phyloP scores from a whole-genome alignment of 2,113 vertebrate species.

The Microtus richardsoni region DNA sequence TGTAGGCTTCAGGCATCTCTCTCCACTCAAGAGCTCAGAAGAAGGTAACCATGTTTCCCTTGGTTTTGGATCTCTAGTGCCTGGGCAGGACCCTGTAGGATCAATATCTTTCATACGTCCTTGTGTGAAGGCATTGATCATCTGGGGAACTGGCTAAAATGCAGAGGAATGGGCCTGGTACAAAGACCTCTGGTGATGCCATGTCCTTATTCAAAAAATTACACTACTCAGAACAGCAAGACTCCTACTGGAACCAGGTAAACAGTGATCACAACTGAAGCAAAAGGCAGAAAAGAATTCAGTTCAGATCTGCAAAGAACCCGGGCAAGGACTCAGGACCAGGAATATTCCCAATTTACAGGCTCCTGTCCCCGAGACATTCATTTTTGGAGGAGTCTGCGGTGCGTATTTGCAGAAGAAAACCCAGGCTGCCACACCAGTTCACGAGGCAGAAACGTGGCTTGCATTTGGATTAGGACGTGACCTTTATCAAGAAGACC shows the following conservation, averaged over 20 bases:
- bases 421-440: neutral
- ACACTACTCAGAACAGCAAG: neutral
- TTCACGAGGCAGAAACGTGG: neutral
- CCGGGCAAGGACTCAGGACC: neutral
- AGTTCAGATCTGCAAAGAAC: neutral
- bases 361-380: neutral
- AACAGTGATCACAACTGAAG: neutral
- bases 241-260: neutral
- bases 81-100: neutral
- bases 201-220: neutral
- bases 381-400: neutral
- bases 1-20: neutral
- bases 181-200: neutral
- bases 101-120: neutral
- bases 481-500: constrained; percentile 15
- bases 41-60: neutral
- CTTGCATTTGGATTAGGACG: neutral
- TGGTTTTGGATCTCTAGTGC: neutral
- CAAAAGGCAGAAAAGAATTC: neutral
- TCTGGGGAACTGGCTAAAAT: neutral
- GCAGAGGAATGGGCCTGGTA: neutral
- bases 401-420: neutral
- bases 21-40: neutral
- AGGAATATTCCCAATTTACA: neutral
- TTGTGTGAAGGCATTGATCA: neutral